A percentile compares a stretch with the other conserved stretches of the same genome.
Conservation (phyloP, 2,797 vertebrate species). For the Myotis planiceps region DNA sequence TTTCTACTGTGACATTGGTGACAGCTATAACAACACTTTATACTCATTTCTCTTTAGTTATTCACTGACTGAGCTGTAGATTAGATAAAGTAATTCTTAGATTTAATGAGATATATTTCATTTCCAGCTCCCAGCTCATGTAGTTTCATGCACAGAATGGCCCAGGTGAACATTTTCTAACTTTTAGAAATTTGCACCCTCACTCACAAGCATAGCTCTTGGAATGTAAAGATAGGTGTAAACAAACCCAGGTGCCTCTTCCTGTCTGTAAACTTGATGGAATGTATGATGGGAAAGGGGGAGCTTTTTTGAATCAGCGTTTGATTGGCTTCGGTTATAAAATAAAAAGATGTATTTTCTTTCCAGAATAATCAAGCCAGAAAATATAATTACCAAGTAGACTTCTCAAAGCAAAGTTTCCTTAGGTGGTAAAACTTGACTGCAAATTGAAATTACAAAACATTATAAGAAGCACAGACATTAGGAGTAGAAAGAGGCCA, state of each 20-base stretch:
- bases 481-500: background rate
- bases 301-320: background rate
- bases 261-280: background rate
- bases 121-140: background rate
- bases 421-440: background rate
- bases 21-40: background rate
- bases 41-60: background rate
- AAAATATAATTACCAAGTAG: slow-evolving; percentile 24
- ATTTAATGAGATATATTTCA: background rate
- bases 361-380: background rate
- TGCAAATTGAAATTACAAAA: slow-evolving; percentile 28
- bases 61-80: background rate
- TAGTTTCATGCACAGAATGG: background rate
- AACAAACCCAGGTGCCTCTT: background rate
- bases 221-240: background rate
- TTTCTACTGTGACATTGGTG: background rate
- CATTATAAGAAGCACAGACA: background rate
- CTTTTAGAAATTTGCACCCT: background rate
- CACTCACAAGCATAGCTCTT: background rate
- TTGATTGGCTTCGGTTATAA: slow-evolving; percentile 29
- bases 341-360: background rate
- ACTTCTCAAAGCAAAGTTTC: slow-evolving; percentile 41
- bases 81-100: slow-evolving; percentile 5
- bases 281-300: background rate
- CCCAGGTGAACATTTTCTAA: background rate